A percentile compares a stretch with the other conserved stretches of the same genome.
These are phyloP conservation scores for Heterohyrax brucei DNA, from an alignment of 2,797 vertebrate genomes.

Conservation along the genomic window DNA sequence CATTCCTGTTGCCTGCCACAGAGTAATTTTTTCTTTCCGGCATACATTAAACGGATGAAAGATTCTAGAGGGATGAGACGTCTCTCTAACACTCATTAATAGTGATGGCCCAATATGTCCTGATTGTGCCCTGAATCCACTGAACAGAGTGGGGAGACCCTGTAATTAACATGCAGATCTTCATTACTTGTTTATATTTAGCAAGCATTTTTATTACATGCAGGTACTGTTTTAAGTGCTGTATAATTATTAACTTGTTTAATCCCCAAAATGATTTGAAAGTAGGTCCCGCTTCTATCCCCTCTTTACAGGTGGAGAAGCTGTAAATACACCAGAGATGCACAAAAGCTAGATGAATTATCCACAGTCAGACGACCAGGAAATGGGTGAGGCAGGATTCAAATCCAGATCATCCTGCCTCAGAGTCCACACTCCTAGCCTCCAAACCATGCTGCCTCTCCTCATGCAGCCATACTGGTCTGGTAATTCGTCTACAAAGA, in stretches of 20 bases:
- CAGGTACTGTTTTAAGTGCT: slow-evolving; percentile 43
- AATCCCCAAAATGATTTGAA: neutral
- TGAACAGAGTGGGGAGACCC: neutral
- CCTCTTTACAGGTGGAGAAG: slow-evolving; percentile 50
- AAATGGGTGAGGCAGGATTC: neutral
- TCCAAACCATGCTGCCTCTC: neutral
- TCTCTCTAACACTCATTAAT: slow-evolving; percentile 53
- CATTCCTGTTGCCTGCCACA: neutral
- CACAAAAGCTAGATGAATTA: neutral
- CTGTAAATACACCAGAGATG: neutral
- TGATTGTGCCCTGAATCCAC: slow-evolving; percentile 42
- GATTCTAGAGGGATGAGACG: slow-evolving; percentile 38
- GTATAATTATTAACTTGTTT: slow-evolving; percentile 55
- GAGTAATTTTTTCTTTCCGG: neutral
- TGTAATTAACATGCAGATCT: slow-evolving; percentile 20
- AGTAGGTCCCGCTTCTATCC: neutral
- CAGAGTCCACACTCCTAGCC: neutral
- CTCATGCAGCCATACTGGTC: neutral
- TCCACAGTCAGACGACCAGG: neutral
- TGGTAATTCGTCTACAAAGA: neutral
- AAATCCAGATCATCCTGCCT: neutral
- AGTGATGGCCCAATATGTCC: neutral
- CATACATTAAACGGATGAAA: slow-evolving; percentile 23
- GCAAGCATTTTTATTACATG: slow-evolving; percentile 52
- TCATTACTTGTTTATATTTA: slow-evolving; percentile 72